A percentile compares a stretch with the other conserved stretches of the same genome.
Conservation (phyloP, 2,888 invertebrate genomes). For the Macaria liturata region DNA sequence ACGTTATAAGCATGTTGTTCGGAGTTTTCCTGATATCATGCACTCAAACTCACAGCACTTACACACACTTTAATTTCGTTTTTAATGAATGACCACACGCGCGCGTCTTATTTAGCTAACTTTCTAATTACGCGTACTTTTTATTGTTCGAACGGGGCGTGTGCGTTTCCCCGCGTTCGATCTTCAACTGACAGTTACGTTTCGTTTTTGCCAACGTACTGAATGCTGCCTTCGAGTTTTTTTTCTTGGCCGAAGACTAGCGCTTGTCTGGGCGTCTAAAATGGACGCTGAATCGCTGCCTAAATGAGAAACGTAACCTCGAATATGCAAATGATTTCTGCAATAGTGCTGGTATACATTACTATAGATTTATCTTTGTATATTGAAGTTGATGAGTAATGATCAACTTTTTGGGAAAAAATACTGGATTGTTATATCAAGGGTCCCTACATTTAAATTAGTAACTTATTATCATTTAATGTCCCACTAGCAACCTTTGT, state of each 20-base stretch:
- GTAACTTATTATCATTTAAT: no score
- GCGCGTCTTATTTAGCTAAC: conserved; percentile 51
- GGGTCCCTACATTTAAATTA: no score
- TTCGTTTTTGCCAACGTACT: conserved; percentile 50
- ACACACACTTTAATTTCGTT: conserved; percentile 42
- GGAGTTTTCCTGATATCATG: conserved; percentile 66
- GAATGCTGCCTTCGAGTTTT: conserved; percentile 19
- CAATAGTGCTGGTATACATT: no score
- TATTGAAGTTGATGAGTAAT: no score
- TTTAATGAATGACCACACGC: conserved; percentile 41
- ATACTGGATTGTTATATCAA: no score
- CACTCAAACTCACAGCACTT: conserved; percentile 66
- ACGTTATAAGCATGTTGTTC: conserved; percentile 76
- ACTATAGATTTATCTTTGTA: no score
- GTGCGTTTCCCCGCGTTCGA: conserved; percentile 62
- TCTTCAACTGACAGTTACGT: conserved; percentile 55
- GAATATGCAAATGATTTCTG: no score
- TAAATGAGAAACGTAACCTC: no score
- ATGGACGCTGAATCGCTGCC: no score
- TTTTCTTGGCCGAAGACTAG: conserved; percentile 42
- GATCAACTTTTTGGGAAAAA: no score
- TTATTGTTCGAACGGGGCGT: conserved; percentile 43
- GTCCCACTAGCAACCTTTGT: no score
- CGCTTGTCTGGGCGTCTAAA: not conserved
- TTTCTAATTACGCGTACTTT: conserved; percentile 60